A percentile compares a stretch with the other conserved stretches of the same genome.
Conservation (phyloP, 2,888 invertebrate genomes). For the Steinernema scapterisci region DNA sequence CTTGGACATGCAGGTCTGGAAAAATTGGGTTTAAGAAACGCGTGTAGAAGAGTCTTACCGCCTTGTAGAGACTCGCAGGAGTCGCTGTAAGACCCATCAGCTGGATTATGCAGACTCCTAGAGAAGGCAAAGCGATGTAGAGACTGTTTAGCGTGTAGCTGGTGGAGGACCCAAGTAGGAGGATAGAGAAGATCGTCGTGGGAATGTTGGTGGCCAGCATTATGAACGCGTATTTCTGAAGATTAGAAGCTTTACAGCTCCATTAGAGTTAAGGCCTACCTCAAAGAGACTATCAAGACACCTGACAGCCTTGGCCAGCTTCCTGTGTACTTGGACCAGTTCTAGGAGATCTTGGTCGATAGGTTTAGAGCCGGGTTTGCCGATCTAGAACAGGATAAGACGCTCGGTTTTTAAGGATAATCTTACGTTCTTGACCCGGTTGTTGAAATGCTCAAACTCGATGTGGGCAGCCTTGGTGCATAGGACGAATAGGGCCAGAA, state of each 20-base stretch:
- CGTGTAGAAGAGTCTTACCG: constrained; percentile 29
- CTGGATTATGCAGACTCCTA: constrained; percentile 36
- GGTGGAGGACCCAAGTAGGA: constrained; percentile 18
- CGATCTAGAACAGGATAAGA: background rate
- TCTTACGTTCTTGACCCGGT: background rate
- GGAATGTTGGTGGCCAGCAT: constrained; percentile 40
- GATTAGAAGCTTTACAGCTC: too few species aligned
- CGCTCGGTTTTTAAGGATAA: too few species aligned
- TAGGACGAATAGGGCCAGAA: background rate
- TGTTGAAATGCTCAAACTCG: background rate
- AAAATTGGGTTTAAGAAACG: background rate
- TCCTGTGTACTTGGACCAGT: constrained; percentile 3
- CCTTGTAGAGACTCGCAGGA: constrained; percentile 36
- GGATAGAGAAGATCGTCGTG: constrained; percentile 38
- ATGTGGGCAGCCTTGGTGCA: constrained; percentile 5
- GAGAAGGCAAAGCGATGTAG: constrained; percentile 32
- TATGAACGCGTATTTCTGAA: constrained; percentile 34
- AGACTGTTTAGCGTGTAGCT: constrained; percentile 9
- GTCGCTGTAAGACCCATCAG: constrained; percentile 35
- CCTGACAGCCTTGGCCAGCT: constrained; percentile 3
- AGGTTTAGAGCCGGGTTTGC: background rate
- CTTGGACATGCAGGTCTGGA: constrained; percentile 15
- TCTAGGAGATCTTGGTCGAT: background rate
- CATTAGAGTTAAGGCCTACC: background rate
- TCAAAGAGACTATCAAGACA: constrained; percentile 17